phyloP scores from a whole-genome alignment of 1,140 invertebrate species.

The Hermetia illucens region DNA sequence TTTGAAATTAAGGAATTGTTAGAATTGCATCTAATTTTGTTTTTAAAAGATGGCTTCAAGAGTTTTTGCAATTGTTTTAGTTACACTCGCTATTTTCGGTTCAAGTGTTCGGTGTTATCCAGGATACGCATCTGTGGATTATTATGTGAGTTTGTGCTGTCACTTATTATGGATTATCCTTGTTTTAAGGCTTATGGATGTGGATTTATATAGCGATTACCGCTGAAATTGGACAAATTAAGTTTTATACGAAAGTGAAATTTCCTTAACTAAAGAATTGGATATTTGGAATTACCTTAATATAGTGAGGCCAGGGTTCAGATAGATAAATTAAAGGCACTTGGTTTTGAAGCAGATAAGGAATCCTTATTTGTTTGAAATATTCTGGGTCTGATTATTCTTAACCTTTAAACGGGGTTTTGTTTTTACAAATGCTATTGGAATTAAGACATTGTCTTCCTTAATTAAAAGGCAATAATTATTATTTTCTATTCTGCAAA shows the following conservation, averaged over 20 bases:
- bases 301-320: not conserved
- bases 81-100: slow-evolving; percentile 19
- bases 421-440: too few species aligned
- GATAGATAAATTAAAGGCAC: not conserved
- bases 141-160: slow-evolving; percentile 29
- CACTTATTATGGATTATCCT: too few species aligned
- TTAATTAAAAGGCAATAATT: too few species aligned
- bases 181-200: too few species aligned
- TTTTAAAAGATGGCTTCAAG: slow-evolving; percentile 9
- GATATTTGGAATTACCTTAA: not conserved
- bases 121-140: slow-evolving; percentile 29
- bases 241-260: not conserved
- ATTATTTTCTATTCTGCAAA: too few species aligned
- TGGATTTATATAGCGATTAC: too few species aligned
- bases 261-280: not conserved
- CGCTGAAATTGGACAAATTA: not conserved
- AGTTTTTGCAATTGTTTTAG: slow-evolving; percentile 19
- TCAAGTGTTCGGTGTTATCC: slow-evolving; percentile 9
- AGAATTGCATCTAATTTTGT: not conserved
- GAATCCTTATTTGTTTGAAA: too few species aligned
- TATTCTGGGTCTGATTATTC: too few species aligned
- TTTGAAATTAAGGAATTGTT: slow-evolving; percentile 18
- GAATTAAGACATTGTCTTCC: too few species aligned
- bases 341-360: too few species aligned
- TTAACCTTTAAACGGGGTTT: too few species aligned